Base-by-base conservation (phyloP, 2,797 vertebrate genomes). In the Rhincodon typus region DNA sequence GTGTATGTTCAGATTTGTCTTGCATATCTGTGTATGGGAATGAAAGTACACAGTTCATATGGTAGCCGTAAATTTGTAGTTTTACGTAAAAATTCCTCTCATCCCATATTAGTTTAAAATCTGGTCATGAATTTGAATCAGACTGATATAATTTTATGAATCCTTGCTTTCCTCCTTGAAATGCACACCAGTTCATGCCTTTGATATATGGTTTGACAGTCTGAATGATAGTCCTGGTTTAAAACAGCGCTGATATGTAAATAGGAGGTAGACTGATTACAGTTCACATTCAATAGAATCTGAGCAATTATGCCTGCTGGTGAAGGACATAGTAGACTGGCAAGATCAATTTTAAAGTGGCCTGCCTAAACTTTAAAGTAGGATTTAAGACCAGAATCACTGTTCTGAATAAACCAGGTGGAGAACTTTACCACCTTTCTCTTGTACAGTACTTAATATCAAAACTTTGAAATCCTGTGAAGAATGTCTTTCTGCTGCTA, bases 401-500 rank as follows among this genome's bases (percentile, higher is more conserved):
- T 77, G 67, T 95, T 95, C 70, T 77, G 46, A 74, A 95, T 95
- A 74, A 53, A 74, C 42, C 46, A 77, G 94, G 94, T 95, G 94
- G 94, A 95, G 46, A 74, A 77, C 13, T 95, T 95, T 95, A 6
- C 94, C 94, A 95, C 70, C 94, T 95, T 53, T 77, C 30, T 74
- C 27, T 95, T 95, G 94, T 95, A 95, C 70, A 95, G 94, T 77
- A 95, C 70, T 77, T 95, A 27, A 95, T 95, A 77, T 95, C 57
- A 77, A 95, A 34, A 95, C 94, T 95, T 72, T 95, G 70, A 95
- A 95, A 77, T 95, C 70, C 94, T 74, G 70, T 72, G 94, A 95
- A 95, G 70, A 95, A 77, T 95, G 46, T 95, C 46, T 95, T 74
- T 95, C 94, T 74, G 94, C 94, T 95, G 94, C 94, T 95, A 95